Evolutionary conservation across 2,113 vertebrate species (phyloP).

Genomic region (Numenius arquata): DNA sequence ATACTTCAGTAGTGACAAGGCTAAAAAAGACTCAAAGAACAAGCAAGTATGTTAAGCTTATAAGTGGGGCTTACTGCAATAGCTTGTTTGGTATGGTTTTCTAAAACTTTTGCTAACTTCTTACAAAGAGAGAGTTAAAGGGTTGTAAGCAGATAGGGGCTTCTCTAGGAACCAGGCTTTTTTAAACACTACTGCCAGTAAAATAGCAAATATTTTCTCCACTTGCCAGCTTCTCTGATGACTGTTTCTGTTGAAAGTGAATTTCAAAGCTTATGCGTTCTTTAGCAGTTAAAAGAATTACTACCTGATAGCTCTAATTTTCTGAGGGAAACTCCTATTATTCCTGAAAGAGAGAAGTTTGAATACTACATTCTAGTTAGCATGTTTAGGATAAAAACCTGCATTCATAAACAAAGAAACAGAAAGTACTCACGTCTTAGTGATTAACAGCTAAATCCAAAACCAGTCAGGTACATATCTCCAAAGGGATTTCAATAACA

Average conservation of each 20-base stretch:
- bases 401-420: not conserved
- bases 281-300: not conserved
- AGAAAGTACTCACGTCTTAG: not conserved
- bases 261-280: not conserved
- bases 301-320: not conserved
- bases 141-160: not conserved
- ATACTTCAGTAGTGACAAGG: not conserved
- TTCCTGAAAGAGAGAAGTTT: not conserved
- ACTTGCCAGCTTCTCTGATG: not conserved
- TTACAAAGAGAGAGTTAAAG: not conserved
- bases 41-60: not conserved
- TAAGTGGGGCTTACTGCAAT: not conserved
- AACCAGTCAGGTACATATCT: not conserved
- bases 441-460: not conserved
- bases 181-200: not conserved
- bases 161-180: not conserved
- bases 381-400: not conserved
- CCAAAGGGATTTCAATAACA: not conserved
- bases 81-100: not conserved
- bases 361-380: accelerated
- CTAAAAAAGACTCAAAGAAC: not conserved
- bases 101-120: not conserved
- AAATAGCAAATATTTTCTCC: not conserved
- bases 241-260: not conserved
- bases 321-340: not conserved